Evolutionary conservation across 2,797 vertebrate genomes (phyloP).

Genomic region (Scolopax bukidnonensis): DNA sequence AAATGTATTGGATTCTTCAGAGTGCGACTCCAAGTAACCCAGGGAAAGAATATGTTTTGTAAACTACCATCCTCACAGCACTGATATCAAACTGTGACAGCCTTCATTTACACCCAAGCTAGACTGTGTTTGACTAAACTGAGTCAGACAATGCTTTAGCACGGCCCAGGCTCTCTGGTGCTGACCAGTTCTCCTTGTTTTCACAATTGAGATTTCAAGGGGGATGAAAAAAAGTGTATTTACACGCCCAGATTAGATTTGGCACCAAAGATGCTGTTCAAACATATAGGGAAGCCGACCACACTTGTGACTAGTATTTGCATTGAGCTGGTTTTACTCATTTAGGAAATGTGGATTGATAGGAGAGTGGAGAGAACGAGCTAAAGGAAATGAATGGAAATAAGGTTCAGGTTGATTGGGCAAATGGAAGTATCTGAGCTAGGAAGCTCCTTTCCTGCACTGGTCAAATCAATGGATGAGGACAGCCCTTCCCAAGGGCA

Average conservation of each 20-base stretch:
- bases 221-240: neutral
- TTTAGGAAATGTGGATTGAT: neutral
- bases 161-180: neutral
- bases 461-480: neutral
- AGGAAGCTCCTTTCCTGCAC: neutral
- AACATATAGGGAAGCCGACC: neutral
- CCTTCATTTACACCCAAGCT: neutral
- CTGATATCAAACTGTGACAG: neutral
- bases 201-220: neutral
- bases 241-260: neutral
- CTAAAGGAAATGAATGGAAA: neutral
- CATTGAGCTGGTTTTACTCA: neutral
- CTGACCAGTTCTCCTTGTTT: neutral
- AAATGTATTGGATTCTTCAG: neutral
- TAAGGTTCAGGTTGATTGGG: neutral
- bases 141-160: neutral
- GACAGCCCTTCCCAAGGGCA: neutral
- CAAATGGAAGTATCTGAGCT: neutral
- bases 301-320: neutral
- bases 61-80: neutral
- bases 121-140: neutral
- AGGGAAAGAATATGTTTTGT: neutral
- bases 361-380: neutral
- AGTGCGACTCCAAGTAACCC: neutral
- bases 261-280: neutral